Evolutionary conservation across 2,113 vertebrate genomes (phyloP), one percentile per base, ranked within the genome.

Genomic region (Grammomys surdaster): DNA sequence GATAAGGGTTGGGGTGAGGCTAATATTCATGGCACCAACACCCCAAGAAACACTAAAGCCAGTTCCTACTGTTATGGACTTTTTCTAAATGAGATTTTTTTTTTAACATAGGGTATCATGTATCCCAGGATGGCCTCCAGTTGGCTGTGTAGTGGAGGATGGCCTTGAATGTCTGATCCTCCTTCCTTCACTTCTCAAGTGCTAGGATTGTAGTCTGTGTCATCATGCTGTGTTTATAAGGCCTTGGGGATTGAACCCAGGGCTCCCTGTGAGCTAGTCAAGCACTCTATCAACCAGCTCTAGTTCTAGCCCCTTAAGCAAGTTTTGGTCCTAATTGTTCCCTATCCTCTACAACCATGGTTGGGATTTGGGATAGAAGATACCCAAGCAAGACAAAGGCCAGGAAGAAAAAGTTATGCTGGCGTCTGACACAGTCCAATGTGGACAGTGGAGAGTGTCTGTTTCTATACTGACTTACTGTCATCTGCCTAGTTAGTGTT

Each of bases 281-380:
- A 58, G 78, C 36, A 40, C 54, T 58, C 36, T 5, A 3, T 65
- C 40, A 67, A 67, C 17, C 46, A 86, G 84, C 60, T 86, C 12
- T 22, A 22, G 2, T 33, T 67, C 84, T 46, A 86, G 17, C 43
- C 10, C 40, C 17, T 36, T 67, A 48, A 48, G 67, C 93, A 93
- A 54, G 75, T 33, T 14, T 93, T 69, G 60, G 63, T 67, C 4
- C 13, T 67, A 88, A 84, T 12, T n/a, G 10, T 70, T 46, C 19
- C 46, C 46, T 80, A 46, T 81, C 36, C 51, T 80, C 51, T 70
- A 91, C 33, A 75, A 51, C 36, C 90, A 82, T n/a, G 26, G 60
- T 89, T 85, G 69, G 80, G 65, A 88, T 89, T 92, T 77, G 56
- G 54, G 16, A 28, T 58, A 87, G 80, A 60, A 88, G 63, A 88